Conservation (phyloP, 2,888 invertebrate species). For the Rhorus exstirpatorius region DNA sequence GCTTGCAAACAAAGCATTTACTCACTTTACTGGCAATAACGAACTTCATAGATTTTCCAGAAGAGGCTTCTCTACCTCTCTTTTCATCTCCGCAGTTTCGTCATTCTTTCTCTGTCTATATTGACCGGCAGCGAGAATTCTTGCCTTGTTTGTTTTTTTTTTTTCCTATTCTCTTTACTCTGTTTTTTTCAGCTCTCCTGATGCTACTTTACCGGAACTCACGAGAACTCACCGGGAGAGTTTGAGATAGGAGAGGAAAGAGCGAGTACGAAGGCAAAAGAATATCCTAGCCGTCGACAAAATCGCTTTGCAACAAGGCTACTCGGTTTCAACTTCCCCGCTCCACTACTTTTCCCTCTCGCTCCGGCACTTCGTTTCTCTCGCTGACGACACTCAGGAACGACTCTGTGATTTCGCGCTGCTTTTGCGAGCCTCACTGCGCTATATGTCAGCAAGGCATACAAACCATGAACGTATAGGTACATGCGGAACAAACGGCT, state of each 20-base stretch:
- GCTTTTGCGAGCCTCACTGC: constrained; percentile 31
- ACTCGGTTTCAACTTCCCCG: constrained; percentile 22
- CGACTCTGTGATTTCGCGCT: constrained; percentile 18
- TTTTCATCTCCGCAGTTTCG: constrained; percentile 20
- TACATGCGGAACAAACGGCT: constrained; percentile 60
- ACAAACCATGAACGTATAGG: constrained; percentile 21
- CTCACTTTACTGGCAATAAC: constrained; percentile 38
- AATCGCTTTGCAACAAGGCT: constrained; percentile 76
- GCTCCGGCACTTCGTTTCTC: not conserved
- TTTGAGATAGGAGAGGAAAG: not conserved
- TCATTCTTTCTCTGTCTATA: constrained; percentile 46
- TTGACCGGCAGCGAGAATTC: not conserved
- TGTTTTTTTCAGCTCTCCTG: constrained; percentile 19
- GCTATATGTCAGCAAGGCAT: constrained; percentile 11
- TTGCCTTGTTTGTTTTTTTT: constrained; percentile 23
- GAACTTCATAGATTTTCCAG: constrained; percentile 46
- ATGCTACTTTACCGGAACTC: constrained; percentile 35
- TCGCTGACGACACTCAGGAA: not conserved
- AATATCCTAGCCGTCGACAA: constrained; percentile 67
- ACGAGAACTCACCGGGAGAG: constrained; percentile 15
- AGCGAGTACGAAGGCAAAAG: constrained; percentile 27
- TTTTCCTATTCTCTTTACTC: not conserved
- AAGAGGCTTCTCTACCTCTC: constrained; percentile 16
- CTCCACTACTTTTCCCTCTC: not conserved
- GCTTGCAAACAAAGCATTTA: constrained; percentile 41